Conservation (phyloP, 2,113 vertebrate species). For the Chamaea fasciata region DNA sequence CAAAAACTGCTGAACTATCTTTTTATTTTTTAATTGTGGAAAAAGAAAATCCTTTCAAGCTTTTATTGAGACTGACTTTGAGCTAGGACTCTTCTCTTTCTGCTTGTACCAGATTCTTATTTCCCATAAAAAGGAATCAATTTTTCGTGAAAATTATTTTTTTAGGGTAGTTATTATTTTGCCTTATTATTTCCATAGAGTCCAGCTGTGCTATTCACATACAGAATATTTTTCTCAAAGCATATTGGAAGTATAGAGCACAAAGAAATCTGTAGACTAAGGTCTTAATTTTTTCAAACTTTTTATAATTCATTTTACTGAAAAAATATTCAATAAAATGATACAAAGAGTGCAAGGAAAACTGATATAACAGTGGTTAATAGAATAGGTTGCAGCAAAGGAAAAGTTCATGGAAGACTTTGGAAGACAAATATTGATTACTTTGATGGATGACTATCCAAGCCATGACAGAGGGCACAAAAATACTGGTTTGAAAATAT, state of each 20-base stretch:
- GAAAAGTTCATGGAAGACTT: background rate
- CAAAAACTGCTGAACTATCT: rapidly evolving
- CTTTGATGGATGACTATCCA: background rate
- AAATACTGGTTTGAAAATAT: background rate
- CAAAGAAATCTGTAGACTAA: background rate
- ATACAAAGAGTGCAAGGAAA: background rate
- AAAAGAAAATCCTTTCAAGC: background rate
- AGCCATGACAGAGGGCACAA: background rate
- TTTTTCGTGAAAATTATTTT: background rate
- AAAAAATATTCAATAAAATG: background rate
- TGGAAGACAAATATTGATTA: background rate
- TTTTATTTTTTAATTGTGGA: background rate
- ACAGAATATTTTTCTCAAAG: background rate
- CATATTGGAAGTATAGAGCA: background rate
- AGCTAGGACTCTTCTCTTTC: background rate
- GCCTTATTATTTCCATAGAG: background rate
- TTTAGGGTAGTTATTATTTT: background rate
- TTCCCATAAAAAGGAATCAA: background rate
- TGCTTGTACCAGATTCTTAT: background rate
- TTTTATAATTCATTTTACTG: background rate
- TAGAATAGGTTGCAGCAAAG: background rate
- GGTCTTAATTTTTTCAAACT: background rate
- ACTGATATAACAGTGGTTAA: background rate
- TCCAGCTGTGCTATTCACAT: background rate
- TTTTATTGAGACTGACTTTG: background rate